phyloP scores from a whole-genome alignment of 2,888 invertebrate genomes.

The Glyphotaelius pellucidus region DNA sequence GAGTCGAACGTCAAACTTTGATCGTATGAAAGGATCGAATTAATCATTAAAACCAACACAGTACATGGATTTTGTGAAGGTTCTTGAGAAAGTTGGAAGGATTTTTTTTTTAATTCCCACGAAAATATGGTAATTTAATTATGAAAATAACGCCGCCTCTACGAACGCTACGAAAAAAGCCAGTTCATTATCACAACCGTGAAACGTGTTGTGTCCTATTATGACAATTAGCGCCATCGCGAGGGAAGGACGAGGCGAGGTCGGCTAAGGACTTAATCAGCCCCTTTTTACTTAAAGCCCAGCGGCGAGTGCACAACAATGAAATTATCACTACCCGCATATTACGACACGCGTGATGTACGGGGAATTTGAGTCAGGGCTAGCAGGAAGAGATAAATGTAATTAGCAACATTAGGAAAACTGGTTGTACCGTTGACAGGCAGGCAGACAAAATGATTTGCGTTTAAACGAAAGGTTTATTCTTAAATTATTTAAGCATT shows the following conservation, averaged over 20 bases:
- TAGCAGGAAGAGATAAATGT: not conserved
- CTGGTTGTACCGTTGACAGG: conserved; percentile 2
- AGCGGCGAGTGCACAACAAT: not conserved
- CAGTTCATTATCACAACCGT: conserved; percentile 41
- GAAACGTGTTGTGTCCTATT: conserved; percentile 25
- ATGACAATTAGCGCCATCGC: not conserved
- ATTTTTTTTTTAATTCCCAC: not conserved
- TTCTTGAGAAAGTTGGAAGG: not conserved
- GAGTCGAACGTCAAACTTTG: not conserved
- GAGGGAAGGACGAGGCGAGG: not conserved
- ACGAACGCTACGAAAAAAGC: conserved; percentile 10
- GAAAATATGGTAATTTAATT: not conserved
- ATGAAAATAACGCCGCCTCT: conserved; percentile 16
- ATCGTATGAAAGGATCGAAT: not conserved
- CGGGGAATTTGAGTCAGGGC: not conserved
- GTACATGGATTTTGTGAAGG: not conserved
- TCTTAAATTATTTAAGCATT: not conserved
- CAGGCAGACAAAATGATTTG: not conserved
- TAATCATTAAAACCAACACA: not conserved
- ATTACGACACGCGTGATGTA: not conserved
- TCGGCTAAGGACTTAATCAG: not conserved
- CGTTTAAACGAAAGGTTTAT: not conserved
- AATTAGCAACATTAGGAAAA: not conserved
- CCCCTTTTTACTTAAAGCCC: not conserved
- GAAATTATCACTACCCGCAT: not conserved